Conservation (phyloP, 2,888 invertebrate species). For the Polydrusus tereticollis region DNA sequence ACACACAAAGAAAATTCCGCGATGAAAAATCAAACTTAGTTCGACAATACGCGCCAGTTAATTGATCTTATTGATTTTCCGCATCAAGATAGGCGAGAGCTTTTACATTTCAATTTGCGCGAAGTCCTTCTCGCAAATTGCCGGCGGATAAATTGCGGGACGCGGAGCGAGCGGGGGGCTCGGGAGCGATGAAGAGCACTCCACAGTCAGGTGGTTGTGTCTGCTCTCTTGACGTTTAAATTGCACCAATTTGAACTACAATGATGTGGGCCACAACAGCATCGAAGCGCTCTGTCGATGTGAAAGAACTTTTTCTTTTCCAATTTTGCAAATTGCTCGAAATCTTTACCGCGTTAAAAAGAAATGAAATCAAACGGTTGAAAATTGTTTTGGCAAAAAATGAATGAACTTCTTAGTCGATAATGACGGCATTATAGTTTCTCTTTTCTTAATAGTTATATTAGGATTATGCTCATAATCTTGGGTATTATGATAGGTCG, state of each 20-base stretch:
- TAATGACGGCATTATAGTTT: neutral
- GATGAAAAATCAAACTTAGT: slow-evolving; percentile 37
- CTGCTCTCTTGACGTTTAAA: slow-evolving; percentile 67
- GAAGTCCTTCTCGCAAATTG: slow-evolving; percentile 66
- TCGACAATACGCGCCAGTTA: slow-evolving; percentile 44
- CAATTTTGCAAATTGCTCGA: slow-evolving; percentile 51
- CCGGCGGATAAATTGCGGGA: slow-evolving; percentile 62
- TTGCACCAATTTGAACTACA: slow-evolving; percentile 66
- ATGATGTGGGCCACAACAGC: slow-evolving; percentile 57
- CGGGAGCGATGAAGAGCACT: slow-evolving; percentile 65
- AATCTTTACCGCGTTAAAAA: slow-evolving; percentile 31
- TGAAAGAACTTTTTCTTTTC: slow-evolving; percentile 56
- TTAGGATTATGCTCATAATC: neutral
- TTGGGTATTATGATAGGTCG: neutral
- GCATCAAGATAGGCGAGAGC: slow-evolving; percentile 58
- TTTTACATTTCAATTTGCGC: slow-evolving; percentile 67
- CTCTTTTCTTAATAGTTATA: no score
- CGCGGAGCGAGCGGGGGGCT: slow-evolving; percentile 57
- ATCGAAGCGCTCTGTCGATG: slow-evolving; percentile 50
- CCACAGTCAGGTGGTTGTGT: slow-evolving; percentile 68
- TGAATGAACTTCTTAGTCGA: neutral
- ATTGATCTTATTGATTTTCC: slow-evolving; percentile 57
- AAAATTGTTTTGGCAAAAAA: slow-evolving; percentile 36
- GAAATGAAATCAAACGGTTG: slow-evolving; percentile 36
- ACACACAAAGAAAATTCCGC: neutral